Base-by-base conservation (phyloP, 2,113 vertebrate genomes). In the Lucifuga dentata region DNA sequence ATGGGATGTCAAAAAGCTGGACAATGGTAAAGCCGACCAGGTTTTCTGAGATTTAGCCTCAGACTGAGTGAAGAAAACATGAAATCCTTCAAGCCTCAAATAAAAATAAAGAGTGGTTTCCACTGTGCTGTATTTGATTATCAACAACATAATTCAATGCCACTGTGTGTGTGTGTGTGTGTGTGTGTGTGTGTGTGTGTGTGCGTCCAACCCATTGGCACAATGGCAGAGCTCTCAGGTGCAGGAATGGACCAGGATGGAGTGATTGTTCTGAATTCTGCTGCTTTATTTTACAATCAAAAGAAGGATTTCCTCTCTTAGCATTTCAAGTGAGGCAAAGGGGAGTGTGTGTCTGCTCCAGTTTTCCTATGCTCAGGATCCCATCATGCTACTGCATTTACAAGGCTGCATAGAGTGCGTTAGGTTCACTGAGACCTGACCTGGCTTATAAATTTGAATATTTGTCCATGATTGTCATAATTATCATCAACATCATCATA, bases 281-380 rank as follows among this genome's bases (percentile, higher is more conserved):
- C 72, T 68, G 61, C 51, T 67, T 88, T 39, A 52, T 81, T 86
- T 83, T 76, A 71, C 50, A 90, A 87, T 91, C 83, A 92, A 92
- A 92, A 65, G 72, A 48, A 89, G 90, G 91, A 93, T 92, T 92
- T 93, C 91, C 91, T 92, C 90, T 88, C 85, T 89, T 64, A 20
- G 77, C 76, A 44, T 6, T 52, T 81, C 50, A 40, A 73, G 76
- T 13, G 53, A 81, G 69, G 75, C 43, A 65, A 67, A 48, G 48
- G 57, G 71, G 66, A 86, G 29, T 49, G 51, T 24, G 24, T 16
- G 67, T 84, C 68, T 84, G 60, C 73, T 68, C 64, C 63, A 53
- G 17, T 81, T 86, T 84, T 80, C 78, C 86, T 74, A 16, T 62
- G 24, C 8, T 76, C 19, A 38, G 60, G 75, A 78, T 70, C 55